Evolutionary conservation across 1,140 invertebrate species (phyloP), one percentile per base, ranked within the genome.

Genomic region (Oppia nitens): DNA sequence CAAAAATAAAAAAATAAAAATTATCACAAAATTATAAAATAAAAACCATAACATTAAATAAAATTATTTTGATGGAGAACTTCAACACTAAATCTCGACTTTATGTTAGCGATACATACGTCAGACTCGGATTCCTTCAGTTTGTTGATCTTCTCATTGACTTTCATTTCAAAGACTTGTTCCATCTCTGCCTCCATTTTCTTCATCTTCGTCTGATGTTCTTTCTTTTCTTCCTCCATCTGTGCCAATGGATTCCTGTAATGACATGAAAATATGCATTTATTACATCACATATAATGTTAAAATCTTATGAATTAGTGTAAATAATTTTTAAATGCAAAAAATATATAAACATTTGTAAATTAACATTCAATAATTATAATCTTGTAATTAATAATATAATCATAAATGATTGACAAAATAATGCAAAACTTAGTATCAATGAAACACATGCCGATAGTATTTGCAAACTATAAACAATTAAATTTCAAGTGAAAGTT

Each of bases 161-260:
- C 90, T 72, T 87, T 89, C 78, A 83, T 82, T 68, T 85, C 83
- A 70, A 87, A 86, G 17, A 91, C 86, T 75, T 95, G 89, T 71
- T 97, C 87, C 84, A 93, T 92, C 72, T 96, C 92, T 53, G 79
- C 80, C 70, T 93, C 87, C 85, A 95, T 91, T 71, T 91, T 93
- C 70, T 90, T 90, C 82, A 98, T 92, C 73, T 95, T 94, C 47
- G 81, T 76, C 69, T 94, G 88, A 66, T 95, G 91, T 68, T 96
- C 92, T 57, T 85, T 81, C 70, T 94, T 94, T 69, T 98, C 93
- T 69, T 96, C 92, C 71, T 96, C 92, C 83, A 98, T 89, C 73
- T 96, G 92, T 61, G 89, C 87, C 62, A 98, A 74, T 51, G 93
- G 92, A 78, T 96, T 96, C 82, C 85, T 91, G 71, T 92, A 92